Evolutionary conservation across 1,140 invertebrate genomes (phyloP).

Genomic region (Bombus cullumanus): DNA sequence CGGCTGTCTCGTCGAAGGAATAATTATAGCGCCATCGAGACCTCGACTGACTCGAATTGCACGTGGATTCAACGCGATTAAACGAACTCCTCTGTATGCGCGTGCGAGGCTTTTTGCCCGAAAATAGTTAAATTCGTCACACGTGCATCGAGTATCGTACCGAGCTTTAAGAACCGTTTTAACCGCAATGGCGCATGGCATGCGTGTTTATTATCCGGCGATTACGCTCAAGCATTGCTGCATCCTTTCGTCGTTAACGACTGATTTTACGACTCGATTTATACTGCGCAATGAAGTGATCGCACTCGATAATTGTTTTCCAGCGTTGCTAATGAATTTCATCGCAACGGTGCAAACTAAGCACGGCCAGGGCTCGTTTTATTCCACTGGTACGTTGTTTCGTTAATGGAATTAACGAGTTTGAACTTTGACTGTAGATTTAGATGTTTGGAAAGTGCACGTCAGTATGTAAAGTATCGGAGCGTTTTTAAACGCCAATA

Average conservation of each 20-base stretch:
- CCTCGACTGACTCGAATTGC: too few relatives aligned
- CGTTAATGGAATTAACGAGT: neutral
- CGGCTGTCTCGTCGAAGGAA: slow-evolving; percentile 5
- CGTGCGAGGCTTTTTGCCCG: neutral
- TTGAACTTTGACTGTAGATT: neutral
- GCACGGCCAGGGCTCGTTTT: neutral
- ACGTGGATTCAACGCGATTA: neutral
- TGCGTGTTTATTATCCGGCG: slow-evolving; percentile 13
- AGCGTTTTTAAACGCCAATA: too few relatives aligned
- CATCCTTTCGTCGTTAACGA: slow-evolving; percentile 17
- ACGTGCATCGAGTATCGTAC: neutral
- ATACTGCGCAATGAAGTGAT: slow-evolving; percentile 12
- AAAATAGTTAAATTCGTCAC: neutral
- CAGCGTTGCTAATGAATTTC: slow-evolving; percentile 18
- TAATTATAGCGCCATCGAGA: slow-evolving; percentile 9
- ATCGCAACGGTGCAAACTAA: neutral
- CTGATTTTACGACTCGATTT: slow-evolving; percentile 22
- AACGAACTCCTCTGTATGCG: neutral
- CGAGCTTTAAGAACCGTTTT: neutral
- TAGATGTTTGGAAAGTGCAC: neutral
- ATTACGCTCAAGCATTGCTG: slow-evolving; percentile 4
- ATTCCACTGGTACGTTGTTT: neutral
- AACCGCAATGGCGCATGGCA: neutral
- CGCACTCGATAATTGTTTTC: slow-evolving; percentile 23
- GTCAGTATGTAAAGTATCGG: neutral